Base-by-base conservation (phyloP, 35 echinoderm and acorn worm genomes). In the Apostichopus californicus region DNA sequence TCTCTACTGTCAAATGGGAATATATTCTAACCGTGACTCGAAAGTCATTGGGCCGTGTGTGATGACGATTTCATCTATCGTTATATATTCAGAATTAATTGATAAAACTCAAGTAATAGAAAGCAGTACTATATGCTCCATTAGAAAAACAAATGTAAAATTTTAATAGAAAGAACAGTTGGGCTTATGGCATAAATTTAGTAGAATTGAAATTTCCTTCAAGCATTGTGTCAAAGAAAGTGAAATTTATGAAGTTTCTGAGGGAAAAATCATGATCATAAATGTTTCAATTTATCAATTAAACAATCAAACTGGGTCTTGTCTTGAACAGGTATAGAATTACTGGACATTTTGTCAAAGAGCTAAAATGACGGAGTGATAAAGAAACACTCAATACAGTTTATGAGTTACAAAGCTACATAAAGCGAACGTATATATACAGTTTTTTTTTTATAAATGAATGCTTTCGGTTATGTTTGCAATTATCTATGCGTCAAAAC, bases 1-100 rank as follows among this genome's bases (percentile, higher is more conserved):
- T 68, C 64, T 56, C 14, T 20, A 56, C 2, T 83, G 80, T 55
- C 80, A 83, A 55, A 15, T 56, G 80, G 80, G 80, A 83, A 83
- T 83, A 83, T 56, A 15, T 83, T 55, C n/a, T 55, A 55, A 55
- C 18, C 80, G 80, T 83, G 80, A 18, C 52, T 83, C 57, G 55
- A 53, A 83, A 83, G 34, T 53, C 80, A 83, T 83, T 56, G 80
- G 55, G 52, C 80, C 34, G 46, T 54, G 52, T 53, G 9, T 68
- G 11, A 68, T 68, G 64, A 68, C 64, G 64, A 46, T 46, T 46
- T 46, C 34, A 46, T 2, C 34, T 46, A 46, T 46, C 34, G 34
- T 46, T 46, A 46, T 46, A 46, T 46, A 46, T 46, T 46, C 64
- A 18, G 9, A 11, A 18, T 68, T 68, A 68, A 68, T 68, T 68